phyloP scores from a whole-genome alignment of 2,113 vertebrate genomes.

The Dunckerocampus dactyliophorus region DNA sequence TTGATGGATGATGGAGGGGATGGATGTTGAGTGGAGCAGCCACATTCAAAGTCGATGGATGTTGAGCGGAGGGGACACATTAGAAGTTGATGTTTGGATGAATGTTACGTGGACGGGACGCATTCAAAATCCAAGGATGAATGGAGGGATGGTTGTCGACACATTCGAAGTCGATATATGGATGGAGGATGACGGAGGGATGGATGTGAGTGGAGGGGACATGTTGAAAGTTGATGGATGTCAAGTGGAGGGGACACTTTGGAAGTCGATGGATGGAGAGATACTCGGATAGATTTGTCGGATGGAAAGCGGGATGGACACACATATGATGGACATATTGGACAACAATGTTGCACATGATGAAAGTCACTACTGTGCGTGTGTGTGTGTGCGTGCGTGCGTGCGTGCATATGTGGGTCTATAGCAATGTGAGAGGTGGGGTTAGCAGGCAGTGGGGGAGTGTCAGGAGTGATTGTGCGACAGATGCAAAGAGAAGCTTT shows the following conservation, averaged over 20 bases:
- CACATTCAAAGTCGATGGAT: no score
- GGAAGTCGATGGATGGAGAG: neutral
- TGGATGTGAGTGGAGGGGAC: no score
- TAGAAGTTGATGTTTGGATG: neutral
- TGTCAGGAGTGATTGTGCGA: conserved; percentile 21
- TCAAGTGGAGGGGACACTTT: no score
- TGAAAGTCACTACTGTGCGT: neutral
- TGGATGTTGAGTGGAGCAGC: no score
- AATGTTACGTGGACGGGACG: conserved; percentile 12
- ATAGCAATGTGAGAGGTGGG: neutral
- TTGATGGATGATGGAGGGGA: no score
- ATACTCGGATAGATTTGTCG: neutral
- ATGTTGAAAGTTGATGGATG: neutral
- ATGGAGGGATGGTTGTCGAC: no score
- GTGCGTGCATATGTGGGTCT: neutral
- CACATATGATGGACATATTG: no score
- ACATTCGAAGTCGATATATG: neutral
- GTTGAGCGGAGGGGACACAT: no score
- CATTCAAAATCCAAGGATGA: neutral
- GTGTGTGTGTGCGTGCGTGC: neutral
- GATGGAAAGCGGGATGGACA: no score
- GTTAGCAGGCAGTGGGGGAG: conserved; percentile 13
- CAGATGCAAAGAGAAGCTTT: conserved; percentile 58
- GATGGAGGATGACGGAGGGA: conserved; percentile 10
- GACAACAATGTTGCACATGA: no score